Percentiles rank a stretch among this genome's conserved stretches.
Evolutionary conservation across 2,888 invertebrate species (phyloP).

Genomic region (Cerceris rybyensis): DNA sequence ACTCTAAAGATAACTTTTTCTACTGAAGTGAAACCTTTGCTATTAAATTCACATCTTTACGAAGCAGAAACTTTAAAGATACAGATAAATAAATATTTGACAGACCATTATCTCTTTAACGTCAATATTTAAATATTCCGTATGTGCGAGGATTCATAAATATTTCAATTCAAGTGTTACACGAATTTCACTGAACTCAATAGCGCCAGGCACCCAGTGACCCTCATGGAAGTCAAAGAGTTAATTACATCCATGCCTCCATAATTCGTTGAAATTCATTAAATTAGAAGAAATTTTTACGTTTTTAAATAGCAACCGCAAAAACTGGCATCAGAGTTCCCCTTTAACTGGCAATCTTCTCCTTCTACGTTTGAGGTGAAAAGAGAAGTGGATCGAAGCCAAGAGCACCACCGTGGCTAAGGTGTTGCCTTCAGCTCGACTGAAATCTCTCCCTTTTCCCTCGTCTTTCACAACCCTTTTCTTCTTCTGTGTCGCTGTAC

Average conservation of each 20-base stretch:
- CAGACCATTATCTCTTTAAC: too few relatives aligned
- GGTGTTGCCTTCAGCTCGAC: conserved; percentile 46
- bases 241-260: neutral
- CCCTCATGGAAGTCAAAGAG: too few relatives aligned
- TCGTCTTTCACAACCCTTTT: conserved; percentile 2
- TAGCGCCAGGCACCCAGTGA: too few relatives aligned
- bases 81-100: too few relatives aligned
- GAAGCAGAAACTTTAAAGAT: too few relatives aligned
- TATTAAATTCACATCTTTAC: too few relatives aligned
- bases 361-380: conserved; percentile 15
- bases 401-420: conserved; percentile 35
- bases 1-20: too few relatives aligned
- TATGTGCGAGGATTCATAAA: too few relatives aligned
- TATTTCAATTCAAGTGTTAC: too few relatives aligned
- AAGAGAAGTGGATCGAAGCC: conserved; percentile 52
- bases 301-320: neutral
- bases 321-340: conserved; percentile 24
- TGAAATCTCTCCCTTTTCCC: conserved; percentile 3
- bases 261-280: neutral
- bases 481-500: conserved; percentile 30
- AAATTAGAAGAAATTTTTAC: conserved; percentile 4
- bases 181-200: conserved; percentile 3
- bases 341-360: conserved; percentile 50
- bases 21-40: too few relatives aligned
- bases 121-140: too few relatives aligned